Conservation (phyloP, 2,797 vertebrate species). For the Lagorchestes hirsutus region DNA sequence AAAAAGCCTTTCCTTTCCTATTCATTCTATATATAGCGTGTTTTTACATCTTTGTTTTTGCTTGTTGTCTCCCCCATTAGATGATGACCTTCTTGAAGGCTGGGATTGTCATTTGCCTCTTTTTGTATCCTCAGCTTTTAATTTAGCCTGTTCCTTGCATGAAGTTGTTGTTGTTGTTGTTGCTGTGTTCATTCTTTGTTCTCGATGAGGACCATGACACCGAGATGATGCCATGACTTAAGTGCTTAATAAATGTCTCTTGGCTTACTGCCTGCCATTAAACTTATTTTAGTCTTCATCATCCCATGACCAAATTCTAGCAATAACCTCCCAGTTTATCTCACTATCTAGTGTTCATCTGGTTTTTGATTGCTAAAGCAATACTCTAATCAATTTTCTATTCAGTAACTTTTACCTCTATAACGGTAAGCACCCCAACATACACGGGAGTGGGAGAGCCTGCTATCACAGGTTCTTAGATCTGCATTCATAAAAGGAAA, state of each 20-base stretch:
- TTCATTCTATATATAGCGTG: neutral
- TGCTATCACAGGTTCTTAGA: too few species aligned
- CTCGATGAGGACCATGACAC: too few species aligned
- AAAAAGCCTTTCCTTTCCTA: neutral
- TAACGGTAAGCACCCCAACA: too few species aligned
- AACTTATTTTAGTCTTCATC: neutral
- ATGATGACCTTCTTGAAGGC: neutral
- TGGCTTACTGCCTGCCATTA: neutral
- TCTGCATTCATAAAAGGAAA: too few species aligned
- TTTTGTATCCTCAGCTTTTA: neutral
- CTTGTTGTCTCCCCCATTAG: neutral
- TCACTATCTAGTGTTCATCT: neutral
- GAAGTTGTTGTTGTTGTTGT: too few species aligned
- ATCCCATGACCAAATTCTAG: neutral
- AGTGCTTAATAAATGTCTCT: neutral
- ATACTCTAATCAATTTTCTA: neutral
- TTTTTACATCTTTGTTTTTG: neutral
- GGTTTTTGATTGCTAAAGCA: neutral
- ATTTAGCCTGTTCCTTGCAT: neutral
- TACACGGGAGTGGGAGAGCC: too few species aligned
- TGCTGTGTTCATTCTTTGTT: too few species aligned
- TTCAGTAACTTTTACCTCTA: neutral
- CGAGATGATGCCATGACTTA: neutral
- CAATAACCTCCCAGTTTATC: neutral
- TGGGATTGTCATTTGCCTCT: neutral